Conservation (phyloP, 2,888 invertebrate genomes). For the Macropis europaea region DNA sequence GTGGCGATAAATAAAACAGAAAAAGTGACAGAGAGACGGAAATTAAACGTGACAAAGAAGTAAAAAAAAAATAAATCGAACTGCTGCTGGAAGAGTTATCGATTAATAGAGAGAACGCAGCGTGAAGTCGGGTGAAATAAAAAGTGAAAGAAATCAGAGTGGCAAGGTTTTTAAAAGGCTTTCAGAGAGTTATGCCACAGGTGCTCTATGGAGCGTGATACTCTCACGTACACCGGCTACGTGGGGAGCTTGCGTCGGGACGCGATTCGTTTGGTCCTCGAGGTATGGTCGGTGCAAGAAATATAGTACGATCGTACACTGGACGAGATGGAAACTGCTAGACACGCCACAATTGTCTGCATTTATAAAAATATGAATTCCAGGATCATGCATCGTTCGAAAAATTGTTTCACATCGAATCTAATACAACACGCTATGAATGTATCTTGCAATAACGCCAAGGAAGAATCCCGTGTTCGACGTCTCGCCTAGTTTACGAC, state of each 20-base stretch:
- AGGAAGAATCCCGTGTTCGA: too few species aligned
- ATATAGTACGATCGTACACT: too few species aligned
- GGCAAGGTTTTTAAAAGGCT: slow-evolving; percentile 52
- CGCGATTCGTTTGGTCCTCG: slow-evolving; percentile 13
- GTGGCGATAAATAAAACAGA: neutral
- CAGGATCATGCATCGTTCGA: too few species aligned
- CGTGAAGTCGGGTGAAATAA: slow-evolving; percentile 15
- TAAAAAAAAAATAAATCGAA: slow-evolving; percentile 19
- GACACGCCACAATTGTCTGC: too few species aligned
- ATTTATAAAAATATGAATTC: too few species aligned
- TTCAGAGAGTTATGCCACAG: slow-evolving; percentile 58
- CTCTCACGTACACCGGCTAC: slow-evolving; percentile 61
- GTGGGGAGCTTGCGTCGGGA: slow-evolving; percentile 39
- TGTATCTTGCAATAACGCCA: too few species aligned
- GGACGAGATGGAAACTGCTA: too few species aligned
- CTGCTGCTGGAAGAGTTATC: slow-evolving; percentile 35
- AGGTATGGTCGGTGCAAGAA: neutral
- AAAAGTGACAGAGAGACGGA: slow-evolving; percentile 19
- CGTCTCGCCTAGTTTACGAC: too few species aligned
- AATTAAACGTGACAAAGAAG: slow-evolving; percentile 22
- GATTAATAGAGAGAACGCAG: slow-evolving; percentile 20
- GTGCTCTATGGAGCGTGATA: slow-evolving; percentile 63
- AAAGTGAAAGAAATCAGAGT: slow-evolving; percentile 40
- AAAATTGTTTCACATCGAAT: too few species aligned
- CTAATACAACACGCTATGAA: too few species aligned